These are phyloP conservation scores for Arothron firmamentum DNA, from an alignment of 2,113 vertebrate genomes.

Conservation along the genomic window DNA sequence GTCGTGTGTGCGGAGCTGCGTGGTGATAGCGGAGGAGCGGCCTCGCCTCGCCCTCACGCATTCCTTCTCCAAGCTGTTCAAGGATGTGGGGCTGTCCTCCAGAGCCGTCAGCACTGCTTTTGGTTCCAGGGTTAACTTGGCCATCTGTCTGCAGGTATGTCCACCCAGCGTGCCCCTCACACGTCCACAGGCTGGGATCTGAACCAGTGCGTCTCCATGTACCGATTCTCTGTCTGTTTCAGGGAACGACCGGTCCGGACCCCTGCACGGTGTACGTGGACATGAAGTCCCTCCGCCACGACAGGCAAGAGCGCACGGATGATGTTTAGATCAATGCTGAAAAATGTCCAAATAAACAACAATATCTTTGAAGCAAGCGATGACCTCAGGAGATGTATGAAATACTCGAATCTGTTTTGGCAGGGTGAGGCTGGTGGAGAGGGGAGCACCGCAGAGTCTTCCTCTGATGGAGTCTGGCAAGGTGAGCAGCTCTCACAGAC, in stretches of 20 bases:
- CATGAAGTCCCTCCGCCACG: constrained; percentile 95
- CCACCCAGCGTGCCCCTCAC: background rate
- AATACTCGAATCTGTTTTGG: background rate
- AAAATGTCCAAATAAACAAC: background rate
- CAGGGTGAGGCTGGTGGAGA: constrained; percentile 94
- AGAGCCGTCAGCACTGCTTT: constrained; percentile 96
- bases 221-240: constrained; percentile 21
- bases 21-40: constrained; percentile 93
- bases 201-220: background rate
- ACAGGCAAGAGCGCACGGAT: constrained; percentile 79
- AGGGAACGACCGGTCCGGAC: constrained; percentile 96
- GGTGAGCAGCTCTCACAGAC: constrained; percentile 68
- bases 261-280: constrained; percentile 97
- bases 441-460: constrained; percentile 95
- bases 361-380: background rate
- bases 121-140: constrained; percentile 92
- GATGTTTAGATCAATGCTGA: too few relatives aligned
- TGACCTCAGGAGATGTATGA: background rate
- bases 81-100: constrained; percentile 89
- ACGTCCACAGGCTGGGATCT: background rate
- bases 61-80: constrained; percentile 98
- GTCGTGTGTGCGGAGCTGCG: constrained; percentile 90
- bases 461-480: constrained; percentile 95
- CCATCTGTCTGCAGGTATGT: constrained; percentile 91
- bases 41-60: constrained; percentile 86